Evolutionary conservation across 2,888 invertebrate species (phyloP), one percentile per base, ranked within the genome.

Genomic region (Diarsia brunnea): DNA sequence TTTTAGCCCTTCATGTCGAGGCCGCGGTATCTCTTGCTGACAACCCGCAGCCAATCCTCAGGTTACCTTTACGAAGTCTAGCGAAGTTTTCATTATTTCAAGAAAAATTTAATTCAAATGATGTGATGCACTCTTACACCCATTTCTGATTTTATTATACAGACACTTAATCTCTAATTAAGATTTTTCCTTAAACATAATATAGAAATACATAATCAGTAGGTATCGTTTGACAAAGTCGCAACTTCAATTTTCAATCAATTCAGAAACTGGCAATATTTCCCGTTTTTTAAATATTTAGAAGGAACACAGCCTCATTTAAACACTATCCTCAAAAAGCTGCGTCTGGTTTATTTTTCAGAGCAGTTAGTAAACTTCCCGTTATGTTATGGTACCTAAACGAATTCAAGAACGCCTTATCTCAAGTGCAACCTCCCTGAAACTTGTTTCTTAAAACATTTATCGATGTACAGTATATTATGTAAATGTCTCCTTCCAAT

Each of bases 401-500:
- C 8, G 38, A 38, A 38, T 8, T 38, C 7, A 8, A 8, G 53
- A 53, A 53, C 1, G n/a, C n/a, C 12, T n/a, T 53, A 91, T 91
- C 91, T 92, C 84, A 77, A 91, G 90, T 87, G 89, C 82, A 71
- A 69, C 87, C 91, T 89, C 94, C 93, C 90, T 94, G 94, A 93
- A 10, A 60, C 31, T 31, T 31, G 19, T 60, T 60, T 19, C 31
- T 12, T 53, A n/a, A 12, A n/a, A 12, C 53, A 53, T n/a, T 53
- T n/a, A 53, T 53, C 51, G 10, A 51, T 2, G 21, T 10, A 11
- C 51, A 21, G n/a, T n/a, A n/a, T n/a, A n/a, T n/a, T n/a, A 4
- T 49, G 21, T 21, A 7, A 49, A 19, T 19, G 8, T 21, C 21
- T 49, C 49, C 0, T 49, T 55, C 24, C 21, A 24, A 24, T 55